A percentile compares a stretch with the other conserved stretches of the same genome.
Conservation (phyloP, 2,888 invertebrate genomes). For the Piscicola geometra region DNA sequence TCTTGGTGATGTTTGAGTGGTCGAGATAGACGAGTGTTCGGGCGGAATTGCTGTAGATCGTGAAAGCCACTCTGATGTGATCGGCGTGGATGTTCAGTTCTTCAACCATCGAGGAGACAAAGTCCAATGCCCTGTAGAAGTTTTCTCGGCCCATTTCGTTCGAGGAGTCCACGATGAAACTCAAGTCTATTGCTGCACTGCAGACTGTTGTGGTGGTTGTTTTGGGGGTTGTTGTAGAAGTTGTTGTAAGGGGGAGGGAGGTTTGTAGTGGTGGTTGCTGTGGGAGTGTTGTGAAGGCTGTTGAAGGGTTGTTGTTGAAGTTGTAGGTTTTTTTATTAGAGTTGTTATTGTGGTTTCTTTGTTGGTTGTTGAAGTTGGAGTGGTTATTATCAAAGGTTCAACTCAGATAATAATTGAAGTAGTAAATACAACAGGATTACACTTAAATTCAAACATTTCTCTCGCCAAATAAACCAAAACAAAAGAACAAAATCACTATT, state of each 20-base stretch:
- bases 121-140: constrained; percentile 41
- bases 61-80: constrained; percentile 39
- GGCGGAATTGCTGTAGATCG: constrained; percentile 38
- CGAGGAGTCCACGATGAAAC: constrained; percentile 47
- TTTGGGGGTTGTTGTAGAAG: no score
- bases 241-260: no score
- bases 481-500: no score
- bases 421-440: no score
- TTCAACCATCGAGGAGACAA: constrained; percentile 37
- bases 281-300: background rate
- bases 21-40: constrained; percentile 37
- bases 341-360: no score
- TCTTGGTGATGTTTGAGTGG: background rate
- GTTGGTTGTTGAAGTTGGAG: background rate
- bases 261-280: no score
- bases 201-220: constrained; percentile 44
- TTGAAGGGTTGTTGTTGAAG: background rate
- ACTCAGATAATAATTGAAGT: no score
- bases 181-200: constrained; percentile 47
- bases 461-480: background rate
- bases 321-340: background rate
- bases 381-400: background rate
- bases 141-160: constrained; percentile 38
- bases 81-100: constrained; percentile 39
- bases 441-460: no score